Percentiles rank a stretch among this genome's conserved stretches.
Evolutionary conservation across 2,113 vertebrate species (phyloP).

Genomic region (Osmerus mordax): DNA sequence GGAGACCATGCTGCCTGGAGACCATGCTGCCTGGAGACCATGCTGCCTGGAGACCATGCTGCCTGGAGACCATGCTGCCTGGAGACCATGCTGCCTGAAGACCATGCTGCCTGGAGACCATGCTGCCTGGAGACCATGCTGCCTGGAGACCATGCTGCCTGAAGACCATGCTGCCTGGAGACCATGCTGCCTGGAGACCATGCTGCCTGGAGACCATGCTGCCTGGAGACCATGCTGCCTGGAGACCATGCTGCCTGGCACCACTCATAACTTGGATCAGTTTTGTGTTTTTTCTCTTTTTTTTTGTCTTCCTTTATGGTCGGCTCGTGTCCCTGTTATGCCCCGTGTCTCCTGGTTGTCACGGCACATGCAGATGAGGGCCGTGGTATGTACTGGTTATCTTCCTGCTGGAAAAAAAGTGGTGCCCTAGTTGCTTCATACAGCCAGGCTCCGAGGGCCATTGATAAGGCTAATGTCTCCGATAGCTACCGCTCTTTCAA

Average conservation of each 20-base stretch:
- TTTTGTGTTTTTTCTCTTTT: slow-evolving; percentile 13
- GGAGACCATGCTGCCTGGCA: slow-evolving; percentile 18
- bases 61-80: too few species aligned
- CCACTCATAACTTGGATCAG: neutral
- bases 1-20: too few species aligned
- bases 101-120: too few species aligned
- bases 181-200: too few species aligned
- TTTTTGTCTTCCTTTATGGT: slow-evolving; percentile 13
- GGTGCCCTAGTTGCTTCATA: slow-evolving; percentile 83
- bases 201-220: too few species aligned
- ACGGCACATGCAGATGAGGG: slow-evolving; percentile 55
- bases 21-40: too few species aligned
- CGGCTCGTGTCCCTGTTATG: neutral
- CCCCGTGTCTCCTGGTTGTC: slow-evolving; percentile 23
- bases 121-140: too few species aligned
- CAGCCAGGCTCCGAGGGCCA: slow-evolving; percentile 72
- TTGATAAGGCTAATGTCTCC: slow-evolving; percentile 84
- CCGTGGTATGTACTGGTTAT: slow-evolving; percentile 70
- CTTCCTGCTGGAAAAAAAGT: slow-evolving; percentile 66
- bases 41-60: neutral
- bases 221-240: too few species aligned
- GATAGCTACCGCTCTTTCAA: slow-evolving; percentile 88
- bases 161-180: too few species aligned
- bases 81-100: too few species aligned
- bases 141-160: too few species aligned